phyloP scores from a whole-genome alignment of 2,888 invertebrate species.

The Epistrophe grossulariae region DNA sequence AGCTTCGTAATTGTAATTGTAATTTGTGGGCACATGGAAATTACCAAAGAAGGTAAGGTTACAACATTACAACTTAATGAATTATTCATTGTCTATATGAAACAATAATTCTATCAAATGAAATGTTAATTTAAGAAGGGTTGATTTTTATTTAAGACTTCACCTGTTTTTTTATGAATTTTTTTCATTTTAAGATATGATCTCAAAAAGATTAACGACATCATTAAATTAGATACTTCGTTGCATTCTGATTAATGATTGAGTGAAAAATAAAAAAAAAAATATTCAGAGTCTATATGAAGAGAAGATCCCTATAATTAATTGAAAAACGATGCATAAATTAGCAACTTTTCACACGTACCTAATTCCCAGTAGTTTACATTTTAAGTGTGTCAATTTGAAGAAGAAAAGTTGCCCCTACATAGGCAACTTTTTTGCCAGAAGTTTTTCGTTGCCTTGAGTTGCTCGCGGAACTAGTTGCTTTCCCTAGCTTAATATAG shows the following conservation, averaged over 20 bases:
- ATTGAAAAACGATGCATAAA: too few species aligned
- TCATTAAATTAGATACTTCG: background rate
- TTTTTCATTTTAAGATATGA: background rate
- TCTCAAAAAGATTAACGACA: constrained; percentile 4
- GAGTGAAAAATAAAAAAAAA: background rate
- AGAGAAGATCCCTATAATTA: too few species aligned
- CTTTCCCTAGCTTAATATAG: too few species aligned
- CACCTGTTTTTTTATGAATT: background rate
- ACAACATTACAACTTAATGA: background rate
- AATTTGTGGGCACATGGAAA: constrained; percentile 12
- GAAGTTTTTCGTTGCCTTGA: too few species aligned
- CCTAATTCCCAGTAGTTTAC: too few species aligned
- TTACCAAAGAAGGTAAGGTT: constrained; percentile 14
- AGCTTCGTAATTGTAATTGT: constrained; percentile 11
- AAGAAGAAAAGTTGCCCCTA: too few species aligned
- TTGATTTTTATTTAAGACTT: background rate
- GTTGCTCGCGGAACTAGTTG: too few species aligned
- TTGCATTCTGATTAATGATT: background rate
- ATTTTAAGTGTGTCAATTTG: too few species aligned
- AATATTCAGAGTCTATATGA: too few species aligned
- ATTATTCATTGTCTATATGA: constrained; percentile 10
- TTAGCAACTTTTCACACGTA: too few species aligned
- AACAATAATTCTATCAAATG: background rate
- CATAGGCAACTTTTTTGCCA: too few species aligned
- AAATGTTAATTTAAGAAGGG: background rate